Evolutionary conservation across 2,797 vertebrate genomes (phyloP), one percentile per base, ranked within the genome.

Genomic region (Hemibagrus guttatus): DNA sequence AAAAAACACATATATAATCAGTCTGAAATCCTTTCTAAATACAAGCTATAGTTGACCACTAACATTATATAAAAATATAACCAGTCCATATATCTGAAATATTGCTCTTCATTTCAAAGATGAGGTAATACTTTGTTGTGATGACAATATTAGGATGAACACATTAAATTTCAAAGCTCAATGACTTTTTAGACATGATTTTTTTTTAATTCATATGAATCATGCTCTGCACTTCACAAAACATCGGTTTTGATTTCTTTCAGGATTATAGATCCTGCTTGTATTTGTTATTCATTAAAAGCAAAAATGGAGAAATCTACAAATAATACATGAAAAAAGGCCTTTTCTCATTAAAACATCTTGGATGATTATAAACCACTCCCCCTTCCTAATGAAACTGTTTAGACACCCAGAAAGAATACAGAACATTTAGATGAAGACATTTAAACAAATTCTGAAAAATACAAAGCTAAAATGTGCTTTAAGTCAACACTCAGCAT

Each of bases 401-500:
- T 66, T 81, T 81, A 49, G 23, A 66, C 80, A 66, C 35, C 6
- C 14, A 49, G 28, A n/a, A 81, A 66, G 17, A 63, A 64, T 64
- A 46, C 26, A 7, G 1, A 76, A 85, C 78, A 86, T 76, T 87
- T 79, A 74, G 66, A 84, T 52, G 13, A 74, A 85, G 31, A 75
- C 46, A 66, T 64, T 82, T 64, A 63, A 90, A 52, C 61, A 59
- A 61, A 71, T 35, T 64, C 42, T 85, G 17, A 76, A 64, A 84
- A 59, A 71, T 79, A 83, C 81, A 87, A 87, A 80, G 81, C 82
- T 89, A 87, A 90, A 85, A 61, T 63, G 71, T 83, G 80, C 49
- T 85, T 86, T 75, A 59, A 42, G 71, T 49, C 16, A 11, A 64
- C 74, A 88, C 82, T 87, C 56, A 63, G 83, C 59, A 87, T 84